These are phyloP conservation scores for Drosophila pullipes DNA, from an alignment of 2,888 invertebrate species.

Conservation along the genomic window DNA sequence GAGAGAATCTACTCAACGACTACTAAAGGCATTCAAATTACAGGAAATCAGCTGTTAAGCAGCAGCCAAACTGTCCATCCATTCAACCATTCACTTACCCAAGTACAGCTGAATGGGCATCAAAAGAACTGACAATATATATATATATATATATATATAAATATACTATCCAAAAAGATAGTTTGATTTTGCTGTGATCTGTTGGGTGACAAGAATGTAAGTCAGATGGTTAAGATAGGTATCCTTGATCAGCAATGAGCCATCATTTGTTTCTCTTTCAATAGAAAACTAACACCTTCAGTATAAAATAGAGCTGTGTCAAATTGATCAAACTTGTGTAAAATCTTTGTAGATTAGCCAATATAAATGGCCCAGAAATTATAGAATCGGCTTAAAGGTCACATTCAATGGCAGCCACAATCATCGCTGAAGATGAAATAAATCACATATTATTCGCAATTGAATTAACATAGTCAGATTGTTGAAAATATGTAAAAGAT, in stretches of 20 bases:
- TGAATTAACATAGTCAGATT: background rate
- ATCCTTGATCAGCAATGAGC: background rate
- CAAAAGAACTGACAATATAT: background rate
- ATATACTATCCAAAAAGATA: background rate
- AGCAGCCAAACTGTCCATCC: background rate
- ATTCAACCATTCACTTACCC: background rate
- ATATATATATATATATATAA: background rate
- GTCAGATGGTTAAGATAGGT: background rate
- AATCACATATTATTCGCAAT: background rate
- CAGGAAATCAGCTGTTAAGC: constrained; percentile 47
- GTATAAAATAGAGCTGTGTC: background rate
- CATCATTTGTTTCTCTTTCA: no score
- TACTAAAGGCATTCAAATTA: constrained; percentile 43
- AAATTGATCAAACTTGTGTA: background rate
- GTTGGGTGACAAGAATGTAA: background rate
- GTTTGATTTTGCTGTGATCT: background rate
- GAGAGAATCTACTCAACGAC: constrained; percentile 3
- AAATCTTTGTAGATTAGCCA: background rate
- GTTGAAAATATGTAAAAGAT: no score
- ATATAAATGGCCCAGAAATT: background rate
- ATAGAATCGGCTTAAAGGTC: background rate
- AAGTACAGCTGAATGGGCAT: background rate
- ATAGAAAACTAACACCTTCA: background rate
- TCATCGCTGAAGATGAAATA: background rate
- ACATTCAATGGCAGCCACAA: background rate